Evolutionary conservation across 1,140 invertebrate genomes (phyloP).

Genomic region (Drosophila kurseongensis): DNA sequence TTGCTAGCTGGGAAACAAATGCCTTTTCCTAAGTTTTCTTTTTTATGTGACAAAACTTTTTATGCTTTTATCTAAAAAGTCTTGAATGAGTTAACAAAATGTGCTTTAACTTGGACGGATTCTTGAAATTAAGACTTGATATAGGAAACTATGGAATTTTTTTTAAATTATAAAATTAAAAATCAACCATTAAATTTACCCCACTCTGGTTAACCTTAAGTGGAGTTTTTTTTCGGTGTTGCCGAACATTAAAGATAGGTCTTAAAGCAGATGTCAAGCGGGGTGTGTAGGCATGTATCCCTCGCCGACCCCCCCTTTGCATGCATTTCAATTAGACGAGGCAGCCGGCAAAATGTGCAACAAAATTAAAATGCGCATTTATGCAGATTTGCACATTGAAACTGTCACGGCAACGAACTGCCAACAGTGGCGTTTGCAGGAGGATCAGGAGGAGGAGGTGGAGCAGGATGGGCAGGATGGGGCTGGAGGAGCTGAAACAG

Average conservation of each 20-base stretch:
- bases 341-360: conserved; percentile 80
- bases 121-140: too few relatives aligned
- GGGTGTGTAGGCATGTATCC: conserved; percentile 10
- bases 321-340: conserved; percentile 81
- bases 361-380: conserved; percentile 84
- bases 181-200: too few relatives aligned
- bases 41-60: too few relatives aligned
- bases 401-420: conserved; percentile 73
- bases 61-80: too few relatives aligned
- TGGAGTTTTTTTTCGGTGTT: conserved; percentile 1
- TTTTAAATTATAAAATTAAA: too few relatives aligned
- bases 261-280: conserved; percentile 70
- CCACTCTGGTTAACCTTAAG: too few relatives aligned
- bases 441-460: conserved; percentile 4
- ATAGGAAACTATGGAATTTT: too few relatives aligned
- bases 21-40: too few relatives aligned
- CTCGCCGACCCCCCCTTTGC: conserved; percentile 15
- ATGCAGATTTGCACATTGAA: conserved; percentile 83
- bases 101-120: too few relatives aligned
- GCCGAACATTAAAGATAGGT: conserved; percentile 54
- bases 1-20: too few relatives aligned
- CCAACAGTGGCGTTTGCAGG: conserved; percentile 9
- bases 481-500: conserved; percentile 4
- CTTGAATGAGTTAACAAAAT: too few relatives aligned
- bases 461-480: neutral